Percentiles rank a stretch among this genome's conserved stretches.
phyloP scores from a whole-genome alignment of 2,113 vertebrate genomes.

The Pao palembangensis region DNA sequence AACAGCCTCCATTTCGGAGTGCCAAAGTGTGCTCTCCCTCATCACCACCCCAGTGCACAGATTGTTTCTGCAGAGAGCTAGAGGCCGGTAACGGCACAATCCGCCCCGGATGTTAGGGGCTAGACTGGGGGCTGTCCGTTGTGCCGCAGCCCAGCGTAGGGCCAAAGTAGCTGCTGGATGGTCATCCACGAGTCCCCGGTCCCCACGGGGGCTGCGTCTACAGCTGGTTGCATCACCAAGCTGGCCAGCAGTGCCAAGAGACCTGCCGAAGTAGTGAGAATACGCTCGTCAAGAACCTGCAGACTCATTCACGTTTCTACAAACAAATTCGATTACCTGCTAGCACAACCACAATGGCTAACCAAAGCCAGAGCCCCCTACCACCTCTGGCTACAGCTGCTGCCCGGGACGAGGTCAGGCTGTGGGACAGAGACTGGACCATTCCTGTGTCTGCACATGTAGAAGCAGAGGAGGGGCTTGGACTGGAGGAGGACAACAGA shows the following conservation, averaged over 20 bases:
- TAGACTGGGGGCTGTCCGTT: conserved; percentile 85
- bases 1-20: conserved; percentile 11
- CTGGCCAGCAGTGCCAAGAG: conserved; percentile 83
- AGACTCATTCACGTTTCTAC: not conserved
- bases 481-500: conserved; percentile 36
- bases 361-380: conserved; percentile 77
- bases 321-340: conserved; percentile 57
- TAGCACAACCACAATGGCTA: conserved; percentile 77
- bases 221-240: conserved; percentile 82
- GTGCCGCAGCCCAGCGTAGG: conserved; percentile 82
- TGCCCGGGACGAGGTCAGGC: conserved; percentile 26
- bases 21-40: not conserved
- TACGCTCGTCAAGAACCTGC: not conserved
- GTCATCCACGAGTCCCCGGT: conserved; percentile 85
- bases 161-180: conserved; percentile 91
- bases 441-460: conserved; percentile 31
- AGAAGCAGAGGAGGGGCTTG: conserved; percentile 49
- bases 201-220: conserved; percentile 83
- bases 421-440: conserved; percentile 40
- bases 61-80: conserved; percentile 12
- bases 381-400: conserved; percentile 65
- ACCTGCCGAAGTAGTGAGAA: conserved; percentile 44
- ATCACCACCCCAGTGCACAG: not conserved
- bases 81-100: conserved; percentile 2
- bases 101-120: not conserved